Evolutionary conservation across 1,140 invertebrate genomes (phyloP).

Genomic region (Macrocentrus cingulum): DNA sequence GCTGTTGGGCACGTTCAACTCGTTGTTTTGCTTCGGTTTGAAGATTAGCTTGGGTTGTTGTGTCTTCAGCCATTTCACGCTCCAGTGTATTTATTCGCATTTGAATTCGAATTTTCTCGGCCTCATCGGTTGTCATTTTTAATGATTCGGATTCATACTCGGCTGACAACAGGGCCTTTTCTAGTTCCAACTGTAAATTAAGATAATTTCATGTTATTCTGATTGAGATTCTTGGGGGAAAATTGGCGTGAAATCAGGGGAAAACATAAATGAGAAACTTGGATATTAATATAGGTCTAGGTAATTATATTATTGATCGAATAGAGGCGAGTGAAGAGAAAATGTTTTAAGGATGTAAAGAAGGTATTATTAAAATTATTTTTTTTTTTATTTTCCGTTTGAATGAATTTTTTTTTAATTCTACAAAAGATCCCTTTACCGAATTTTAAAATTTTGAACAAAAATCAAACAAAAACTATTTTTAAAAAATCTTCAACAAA

Average conservation of each 20-base stretch:
- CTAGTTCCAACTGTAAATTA: constrained; percentile 74
- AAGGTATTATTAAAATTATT: too few species aligned
- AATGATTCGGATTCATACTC: constrained; percentile 78
- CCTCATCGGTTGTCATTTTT: constrained; percentile 70
- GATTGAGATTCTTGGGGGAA: background rate
- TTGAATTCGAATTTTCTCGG: constrained; percentile 69
- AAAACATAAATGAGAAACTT: constrained; percentile 1
- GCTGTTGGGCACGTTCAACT: constrained; percentile 59
- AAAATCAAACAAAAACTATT: too few species aligned
- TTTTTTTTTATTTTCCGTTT: too few species aligned
- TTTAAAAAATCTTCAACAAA: constrained; percentile 12
- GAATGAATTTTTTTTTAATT: too few species aligned
- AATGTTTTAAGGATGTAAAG: too few species aligned
- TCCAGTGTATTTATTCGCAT: constrained; percentile 63
- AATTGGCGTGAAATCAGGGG: background rate
- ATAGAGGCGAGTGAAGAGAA: background rate
- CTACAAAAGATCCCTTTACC: too few species aligned
- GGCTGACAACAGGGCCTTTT: constrained; percentile 78
- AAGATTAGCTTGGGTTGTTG: constrained; percentile 50
- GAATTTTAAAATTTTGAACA: too few species aligned
- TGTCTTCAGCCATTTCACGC: constrained; percentile 57
- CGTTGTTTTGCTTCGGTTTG: constrained; percentile 53
- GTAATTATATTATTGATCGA: constrained; percentile 1
- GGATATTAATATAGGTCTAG: background rate
- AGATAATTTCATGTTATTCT: background rate